These are phyloP conservation scores for Paraplagusia blochii DNA, from an alignment of 2,113 vertebrate species.

Conservation along the genomic window DNA sequence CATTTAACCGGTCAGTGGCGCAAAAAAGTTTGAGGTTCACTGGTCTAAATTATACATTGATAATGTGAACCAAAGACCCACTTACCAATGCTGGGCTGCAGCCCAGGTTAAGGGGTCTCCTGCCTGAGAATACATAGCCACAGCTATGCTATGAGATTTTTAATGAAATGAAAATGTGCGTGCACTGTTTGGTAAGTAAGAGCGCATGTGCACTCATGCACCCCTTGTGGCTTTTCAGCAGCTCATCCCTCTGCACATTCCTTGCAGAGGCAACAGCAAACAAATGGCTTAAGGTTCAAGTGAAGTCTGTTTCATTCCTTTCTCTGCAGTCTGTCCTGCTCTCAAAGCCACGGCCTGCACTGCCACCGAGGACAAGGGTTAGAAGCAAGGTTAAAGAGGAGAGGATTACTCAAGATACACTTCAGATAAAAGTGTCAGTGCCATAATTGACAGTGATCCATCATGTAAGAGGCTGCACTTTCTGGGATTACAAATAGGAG, in stretches of 20 bases:
- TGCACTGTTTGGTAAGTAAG: background rate
- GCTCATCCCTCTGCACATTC: slow-evolving; percentile 65
- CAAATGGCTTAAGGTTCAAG: slow-evolving; percentile 66
- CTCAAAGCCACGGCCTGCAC: slow-evolving; percentile 23
- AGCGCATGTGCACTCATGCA: slow-evolving; percentile 42
- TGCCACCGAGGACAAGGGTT: slow-evolving; percentile 38
- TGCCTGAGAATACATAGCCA: slow-evolving; percentile 22
- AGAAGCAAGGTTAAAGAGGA: slow-evolving; percentile 56
- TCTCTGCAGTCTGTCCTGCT: slow-evolving; percentile 25
- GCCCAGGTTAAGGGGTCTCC: no score
- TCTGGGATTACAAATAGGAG: background rate
- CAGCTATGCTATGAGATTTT: slow-evolving; percentile 15
- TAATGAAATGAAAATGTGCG: slow-evolving; percentile 12
- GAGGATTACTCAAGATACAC: slow-evolving; percentile 64
- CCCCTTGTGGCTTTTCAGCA: slow-evolving; percentile 61
- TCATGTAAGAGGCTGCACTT: slow-evolving; percentile 7
- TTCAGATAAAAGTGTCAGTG: slow-evolving; percentile 63
- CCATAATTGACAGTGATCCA: slow-evolving; percentile 43
- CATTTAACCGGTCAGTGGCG: no score
- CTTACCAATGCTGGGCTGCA: no score
- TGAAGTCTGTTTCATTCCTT: slow-evolving; percentile 62
- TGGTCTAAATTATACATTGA: no score
- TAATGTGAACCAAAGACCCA: no score
- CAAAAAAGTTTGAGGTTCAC: no score
- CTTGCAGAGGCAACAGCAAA: slow-evolving; percentile 65